Evolutionary conservation across 2,113 vertebrate genomes (phyloP).

Genomic region (Heptranchias perlo): DNA sequence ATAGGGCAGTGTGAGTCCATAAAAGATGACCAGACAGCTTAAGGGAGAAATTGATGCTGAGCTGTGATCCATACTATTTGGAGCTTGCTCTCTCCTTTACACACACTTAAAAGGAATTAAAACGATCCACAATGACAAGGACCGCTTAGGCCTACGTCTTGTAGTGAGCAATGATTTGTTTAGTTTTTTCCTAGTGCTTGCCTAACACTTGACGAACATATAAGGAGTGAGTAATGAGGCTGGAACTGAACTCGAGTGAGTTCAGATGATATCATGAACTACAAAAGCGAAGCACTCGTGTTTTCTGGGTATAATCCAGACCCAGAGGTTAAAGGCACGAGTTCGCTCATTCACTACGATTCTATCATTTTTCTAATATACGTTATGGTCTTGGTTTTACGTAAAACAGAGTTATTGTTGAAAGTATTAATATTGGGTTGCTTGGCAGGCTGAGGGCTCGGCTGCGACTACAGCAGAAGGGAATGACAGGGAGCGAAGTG

Average conservation of each 20-base stretch:
- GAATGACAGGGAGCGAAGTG: not conserved
- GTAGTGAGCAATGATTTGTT: not conserved
- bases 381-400: not conserved
- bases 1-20: not conserved
- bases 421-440: not conserved
- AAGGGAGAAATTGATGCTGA: slow-evolving; percentile 1
- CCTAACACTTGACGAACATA: not conserved
- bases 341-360: not conserved
- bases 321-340: not conserved
- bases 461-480: not conserved
- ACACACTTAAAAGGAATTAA: not conserved
- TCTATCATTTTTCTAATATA: not conserved
- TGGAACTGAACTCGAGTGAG: not conserved
- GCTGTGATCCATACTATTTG: not conserved
- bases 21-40: not conserved
- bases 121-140: not conserved
- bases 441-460: not conserved
- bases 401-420: not conserved
- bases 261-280: not conserved
- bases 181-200: not conserved
- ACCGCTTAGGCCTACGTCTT: not conserved
- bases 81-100: not conserved
- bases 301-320: not conserved
- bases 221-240: not conserved
- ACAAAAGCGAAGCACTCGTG: not conserved